Base-by-base conservation (phyloP, 1,140 invertebrate species). In the Heliconius himera region DNA sequence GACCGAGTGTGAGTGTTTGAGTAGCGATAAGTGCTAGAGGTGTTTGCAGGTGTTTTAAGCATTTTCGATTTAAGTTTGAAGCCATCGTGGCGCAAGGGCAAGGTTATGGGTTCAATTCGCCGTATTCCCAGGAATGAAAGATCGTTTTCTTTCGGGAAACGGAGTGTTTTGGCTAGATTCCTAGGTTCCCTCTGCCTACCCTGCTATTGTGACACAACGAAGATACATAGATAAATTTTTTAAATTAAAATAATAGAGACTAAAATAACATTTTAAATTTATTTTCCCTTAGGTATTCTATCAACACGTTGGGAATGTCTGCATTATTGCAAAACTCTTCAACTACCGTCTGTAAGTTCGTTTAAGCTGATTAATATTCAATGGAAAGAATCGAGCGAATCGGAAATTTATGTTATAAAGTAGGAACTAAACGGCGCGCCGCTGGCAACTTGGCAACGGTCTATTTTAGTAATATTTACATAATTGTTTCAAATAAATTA, bases 351-450 rank as follows among this genome's bases (percentile, higher is more conserved):
- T 26, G 9, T 4, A 29, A 29, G 56, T 66, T 66, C 56, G 22
- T 66, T 66, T 22, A 29, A 29, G 56, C 22, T 66, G 56, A 26
- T 66, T 26, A 66, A 66, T 66, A 66, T 66, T 66, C 11, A 1
- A 66, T 66, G 29, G 56, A 66, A 66, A 26, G 22, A 66, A 66
- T 66, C n/a, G 56, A 66, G 8, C 22, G 22, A 13, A 66, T 66
- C 56, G 56, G 56, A 29, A 66, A 66, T 66, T 66, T 13, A 29
- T 66, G 56, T 26, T 29, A 66, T 66, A 26, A 66, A 66, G 56
- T 16, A n/a, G 56, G 22, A 66, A 66, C 3, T 26, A 13, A 66
- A 16, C 54, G 54, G n/a, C 8, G 20, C 54, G 51, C 1, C 51
- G 4, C 4, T 26, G 22, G 22, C 9, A 13, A 26, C 22, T 66